Evolutionary conservation across 2,888 invertebrate genomes (phyloP), one percentile per base, ranked within the genome.

Genomic region (Drosophila mettleri): DNA sequence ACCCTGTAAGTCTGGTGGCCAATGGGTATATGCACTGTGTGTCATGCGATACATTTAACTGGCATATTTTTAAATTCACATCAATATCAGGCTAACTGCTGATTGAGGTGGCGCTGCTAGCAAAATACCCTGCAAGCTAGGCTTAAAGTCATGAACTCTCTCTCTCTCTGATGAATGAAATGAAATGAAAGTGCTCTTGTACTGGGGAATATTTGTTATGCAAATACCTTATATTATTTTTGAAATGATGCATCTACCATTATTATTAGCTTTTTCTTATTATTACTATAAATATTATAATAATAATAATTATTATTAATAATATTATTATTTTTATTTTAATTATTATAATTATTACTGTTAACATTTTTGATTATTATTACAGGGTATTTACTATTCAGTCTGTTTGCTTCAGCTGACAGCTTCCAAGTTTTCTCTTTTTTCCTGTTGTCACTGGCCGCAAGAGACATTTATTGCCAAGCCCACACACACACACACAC

Each of bases 381-480:
- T 1, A 16, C 29, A 52, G 52, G 27, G 38, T 38, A 52, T 38
- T 9, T 1, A 5, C 0, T 4, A 14, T 38, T 1, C 38, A n/a
- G 14, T 14, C 5, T 1, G 3, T 6, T 0, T 0, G 2, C 27
- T 14, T 3, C 10, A 9, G 10, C 14, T 20, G 52, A 1, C 38
- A 38, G 38, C 22, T 38, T 27, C 18, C 1, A 9, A 20, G 5
- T 20, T 39, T 29, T 18, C 14, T 12, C 14, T 22, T 49, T 10
- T 53, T 69, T 45, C 27, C 53, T 83, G 67, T 59, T 65, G 62
- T 58, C 76, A 82, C 74, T 81, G 71, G 88, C 83, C 84, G 78
- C 86, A 78, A 75, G 78, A 86, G 84, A 84, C 86, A 84, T 88
- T 84, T 83, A 84, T 84, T 78, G 88, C 57, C 57, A 51, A 22